Evolutionary conservation across 2,797 vertebrate genomes (phyloP), one percentile per base, ranked within the genome.

Genomic region (Oreonectes daqikongensis): DNA sequence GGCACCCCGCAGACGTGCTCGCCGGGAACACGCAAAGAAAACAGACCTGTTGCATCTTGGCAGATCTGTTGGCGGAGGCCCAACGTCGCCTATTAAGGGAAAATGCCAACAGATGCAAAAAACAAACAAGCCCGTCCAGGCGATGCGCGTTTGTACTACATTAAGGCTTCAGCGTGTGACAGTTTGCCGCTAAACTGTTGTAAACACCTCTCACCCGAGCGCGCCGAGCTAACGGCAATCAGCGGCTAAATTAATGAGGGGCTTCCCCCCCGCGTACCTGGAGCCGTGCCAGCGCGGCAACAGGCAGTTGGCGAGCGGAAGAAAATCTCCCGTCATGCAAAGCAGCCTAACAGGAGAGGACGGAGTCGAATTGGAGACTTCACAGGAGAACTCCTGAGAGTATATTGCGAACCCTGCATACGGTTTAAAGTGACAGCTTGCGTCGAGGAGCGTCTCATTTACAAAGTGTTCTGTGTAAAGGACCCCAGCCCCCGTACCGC

Each of bases 231-330:
- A 86, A 77, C 82, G 64, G 88, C 87, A 91, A 91, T 90, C 85
- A 86, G 78, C 87, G 86, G 86, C 85, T 87, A 93, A 92, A 92
- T 95, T 94, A 94, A 94, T 91, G 89, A 90, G 88, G 79, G 82
- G 69, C 80, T 70, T 77, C 72, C 84, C 70, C n/a, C 63, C 82
- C 55, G 26, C 22, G 10, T 82, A 81, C 83, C 77, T 94, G 94
- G 95, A 93, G 86, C 75, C 52, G 69, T 86, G 95, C 94, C 94
- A 96, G 87, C 87, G 87, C 70, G 63, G 72, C 42, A 94, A n/a
- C n/a, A n/a, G n/a, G n/a, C n/a, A n/a, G n/a, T n/a, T n/a, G n/a
- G n/a, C n/a, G n/a, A 26, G 38, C 2, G 14, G 46, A 52, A 69
- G 2, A 66, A 74, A 71, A 68, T 67, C 68, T 78, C 71, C 74